Evolutionary conservation across 2,797 vertebrate genomes (phyloP), one percentile per base, ranked within the genome.

Genomic region (Knipowitschia caucasica): DNA sequence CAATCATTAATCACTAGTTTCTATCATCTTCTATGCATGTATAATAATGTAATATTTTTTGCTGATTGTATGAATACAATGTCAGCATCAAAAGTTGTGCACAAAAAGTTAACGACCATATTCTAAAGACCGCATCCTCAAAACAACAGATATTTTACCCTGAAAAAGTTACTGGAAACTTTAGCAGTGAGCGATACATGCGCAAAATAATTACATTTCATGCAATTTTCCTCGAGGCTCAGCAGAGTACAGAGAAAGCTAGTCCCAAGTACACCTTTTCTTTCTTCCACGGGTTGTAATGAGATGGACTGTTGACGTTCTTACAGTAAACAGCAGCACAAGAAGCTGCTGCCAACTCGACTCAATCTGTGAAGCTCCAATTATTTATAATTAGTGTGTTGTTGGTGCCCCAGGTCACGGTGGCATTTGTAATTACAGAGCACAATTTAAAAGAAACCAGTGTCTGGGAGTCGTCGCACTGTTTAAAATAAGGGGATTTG

Each of bases 331-430:
- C 59, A 75, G 34, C 40, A 2, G 14, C 49, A 24, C 53, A 75
- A n/a, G n/a, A n/a, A 65, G 62, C 69, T 69, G 51, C 54, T 57
- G 74, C 60, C 59, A 61, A 76, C 18, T 51, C 65, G 6, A 62
- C 62, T 64, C 50, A 68, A 66, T 60, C 53, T 57, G 59, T 49
- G 44, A 11, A 23, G 53, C 65, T 54, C 63, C 67, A 80, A 70
- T 81, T 78, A 77, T 75, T 79, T 68, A 65, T 79, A 68, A 81
- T 84, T 78, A 73, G 47, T 35, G 1, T 56, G 67, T 71, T 45
- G 59, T 58, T 62, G 53, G 51, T 49, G 72, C 59, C 57, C 56
- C 62, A 11, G 70, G 78, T 76, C 76, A 63, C 38, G 11, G 67
- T 3, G 0, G 60, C 68, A 59, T 27, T 31, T 43, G 29, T 75